phyloP scores from a whole-genome alignment of 1,140 invertebrate species.

The Elymnias hypermnestra region DNA sequence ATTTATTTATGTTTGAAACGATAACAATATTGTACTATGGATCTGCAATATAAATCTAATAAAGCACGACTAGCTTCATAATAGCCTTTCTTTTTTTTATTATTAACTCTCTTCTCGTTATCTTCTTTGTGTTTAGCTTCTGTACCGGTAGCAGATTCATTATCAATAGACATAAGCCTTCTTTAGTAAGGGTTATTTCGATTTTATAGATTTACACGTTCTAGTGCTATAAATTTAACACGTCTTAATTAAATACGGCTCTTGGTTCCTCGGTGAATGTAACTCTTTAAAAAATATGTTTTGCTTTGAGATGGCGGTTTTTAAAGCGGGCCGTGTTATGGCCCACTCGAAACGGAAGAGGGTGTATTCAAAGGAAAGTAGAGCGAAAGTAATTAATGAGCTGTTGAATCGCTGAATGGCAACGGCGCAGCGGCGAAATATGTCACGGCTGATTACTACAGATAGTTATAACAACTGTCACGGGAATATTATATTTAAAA shows the following conservation, averaged over 20 bases:
- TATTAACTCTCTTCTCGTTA: too few species aligned
- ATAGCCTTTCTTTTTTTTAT: too few species aligned
- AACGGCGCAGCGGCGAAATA: not conserved
- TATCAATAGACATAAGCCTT: too few species aligned
- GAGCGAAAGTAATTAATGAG: constrained; percentile 22
- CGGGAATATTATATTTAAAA: too few species aligned
- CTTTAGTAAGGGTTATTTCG: too few species aligned
- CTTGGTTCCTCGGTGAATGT: not conserved
- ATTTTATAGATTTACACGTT: too few species aligned
- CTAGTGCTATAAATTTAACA: not conserved
- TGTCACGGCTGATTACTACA: constrained; percentile 9
- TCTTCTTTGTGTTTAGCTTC: too few species aligned
- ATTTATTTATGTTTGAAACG: too few species aligned
- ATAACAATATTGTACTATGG: too few species aligned
- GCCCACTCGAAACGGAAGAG: constrained; percentile 1
- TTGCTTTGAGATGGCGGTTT: constrained; percentile 3
- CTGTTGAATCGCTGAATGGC: constrained; percentile 18
- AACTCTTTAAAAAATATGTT: not conserved
- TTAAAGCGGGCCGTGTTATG: constrained; percentile 7
- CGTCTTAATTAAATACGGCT: constrained; percentile 3
- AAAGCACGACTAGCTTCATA: too few species aligned
- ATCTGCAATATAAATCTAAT: too few species aligned
- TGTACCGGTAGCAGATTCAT: too few species aligned
- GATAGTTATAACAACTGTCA: not conserved
- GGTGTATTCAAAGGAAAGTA: constrained; percentile 16